Conservation (phyloP, 2,113 vertebrate genomes). For the Chaetops frenatus region DNA sequence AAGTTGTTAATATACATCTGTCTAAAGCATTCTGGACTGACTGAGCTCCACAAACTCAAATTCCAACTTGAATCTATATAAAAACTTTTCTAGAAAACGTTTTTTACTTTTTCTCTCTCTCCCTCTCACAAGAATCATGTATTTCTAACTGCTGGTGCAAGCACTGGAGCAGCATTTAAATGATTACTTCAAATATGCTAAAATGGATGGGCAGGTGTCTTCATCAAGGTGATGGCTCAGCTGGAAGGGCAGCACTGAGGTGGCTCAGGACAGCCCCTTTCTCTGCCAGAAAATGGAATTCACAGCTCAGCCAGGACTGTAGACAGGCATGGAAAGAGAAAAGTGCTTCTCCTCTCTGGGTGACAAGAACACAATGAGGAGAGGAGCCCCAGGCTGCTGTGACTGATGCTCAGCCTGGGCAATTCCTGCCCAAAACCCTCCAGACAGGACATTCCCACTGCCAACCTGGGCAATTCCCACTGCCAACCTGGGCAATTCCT, state of each 20-base stretch:
- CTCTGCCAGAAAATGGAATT: not conserved
- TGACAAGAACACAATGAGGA: no score
- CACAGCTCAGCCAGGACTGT: rapidly evolving
- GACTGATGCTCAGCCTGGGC: no score
- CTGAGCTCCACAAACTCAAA: not conserved
- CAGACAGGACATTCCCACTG: no score
- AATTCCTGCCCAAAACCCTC: not conserved
- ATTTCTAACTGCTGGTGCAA: not conserved
- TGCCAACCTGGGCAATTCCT: no score
- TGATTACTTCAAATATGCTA: not conserved
- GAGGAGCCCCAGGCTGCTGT: no score
- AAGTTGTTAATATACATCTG: not conserved
- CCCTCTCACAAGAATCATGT: not conserved
- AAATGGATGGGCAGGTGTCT: not conserved
- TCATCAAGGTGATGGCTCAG: not conserved
- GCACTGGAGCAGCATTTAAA: not conserved
- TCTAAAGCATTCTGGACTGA: not conserved
- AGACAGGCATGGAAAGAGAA: not conserved
- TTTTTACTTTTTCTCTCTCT: not conserved
- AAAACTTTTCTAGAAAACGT: not conserved
- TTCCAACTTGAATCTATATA: not conserved
- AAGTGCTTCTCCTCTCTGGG: not conserved
- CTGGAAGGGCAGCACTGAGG: no score
- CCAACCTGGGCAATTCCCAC: no score
- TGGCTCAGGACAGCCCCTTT: not conserved